phyloP scores from a whole-genome alignment of 1,140 invertebrate species.

The Panagrolaimus sp. region DNA sequence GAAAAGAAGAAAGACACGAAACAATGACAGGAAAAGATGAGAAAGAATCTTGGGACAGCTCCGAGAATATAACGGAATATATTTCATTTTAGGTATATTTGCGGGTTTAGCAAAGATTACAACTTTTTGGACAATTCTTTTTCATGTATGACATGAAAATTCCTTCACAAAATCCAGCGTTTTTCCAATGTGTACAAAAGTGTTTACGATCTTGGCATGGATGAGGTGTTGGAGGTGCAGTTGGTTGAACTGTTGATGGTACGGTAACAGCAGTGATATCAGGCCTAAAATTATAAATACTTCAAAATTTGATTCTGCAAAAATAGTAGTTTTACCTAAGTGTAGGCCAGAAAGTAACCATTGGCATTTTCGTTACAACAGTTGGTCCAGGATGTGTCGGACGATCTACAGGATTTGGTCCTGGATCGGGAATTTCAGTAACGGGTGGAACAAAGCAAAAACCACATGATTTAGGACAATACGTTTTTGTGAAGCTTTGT shows the following conservation, averaged over 20 bases:
- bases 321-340: conserved; percentile 22
- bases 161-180: conserved; percentile 55
- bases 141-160: conserved; percentile 57
- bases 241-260: conserved; percentile 22
- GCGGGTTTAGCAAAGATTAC: conserved; percentile 45
- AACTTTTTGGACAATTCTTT: conserved; percentile 51
- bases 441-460: conserved; percentile 52
- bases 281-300: background rate
- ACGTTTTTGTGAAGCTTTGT: conserved; percentile 50
- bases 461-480: conserved; percentile 54
- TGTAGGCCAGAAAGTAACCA: conserved; percentile 47
- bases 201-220: conserved; percentile 52
- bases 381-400: conserved; percentile 25
- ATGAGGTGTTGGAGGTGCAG: conserved; percentile 12
- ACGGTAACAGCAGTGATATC: conserved; percentile 13
- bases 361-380: conserved; percentile 32
- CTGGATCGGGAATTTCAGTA: conserved; percentile 46
- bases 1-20: too few species aligned
- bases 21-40: background rate
- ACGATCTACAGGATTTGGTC: conserved; percentile 9
- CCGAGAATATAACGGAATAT: background rate
- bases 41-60: conserved; percentile 1
- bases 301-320: background rate
- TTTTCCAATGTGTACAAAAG: conserved; percentile 54
- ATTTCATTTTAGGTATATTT: too few species aligned